A percentile compares a stretch with the other conserved stretches of the same genome.
Conservation (phyloP, 2,797 vertebrate genomes). For the Poecilia picta region DNA sequence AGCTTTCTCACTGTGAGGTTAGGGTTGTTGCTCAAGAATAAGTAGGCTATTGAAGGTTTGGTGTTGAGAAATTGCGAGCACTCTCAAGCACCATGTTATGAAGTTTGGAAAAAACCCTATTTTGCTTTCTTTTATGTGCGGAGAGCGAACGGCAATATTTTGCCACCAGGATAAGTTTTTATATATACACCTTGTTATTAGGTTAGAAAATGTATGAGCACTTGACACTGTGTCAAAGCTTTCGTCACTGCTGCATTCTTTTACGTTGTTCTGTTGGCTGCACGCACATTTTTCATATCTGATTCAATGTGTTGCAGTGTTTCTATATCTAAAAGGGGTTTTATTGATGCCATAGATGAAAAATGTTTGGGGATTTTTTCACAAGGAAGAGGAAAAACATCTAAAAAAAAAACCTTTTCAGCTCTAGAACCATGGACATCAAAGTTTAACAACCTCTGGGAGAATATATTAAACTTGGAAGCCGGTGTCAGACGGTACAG, state of each 20-base stretch:
- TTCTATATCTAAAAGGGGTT: conserved; percentile 20
- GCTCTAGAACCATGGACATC: conserved; percentile 33
- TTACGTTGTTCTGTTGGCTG: conserved; percentile 10
- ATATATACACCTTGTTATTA: neutral
- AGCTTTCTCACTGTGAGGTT: neutral
- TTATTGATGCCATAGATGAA: neutral
- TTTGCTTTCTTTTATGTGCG: conserved; percentile 19
- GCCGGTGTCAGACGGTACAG: neutral
- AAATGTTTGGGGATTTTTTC: conserved; percentile 20
- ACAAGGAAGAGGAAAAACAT: conserved; percentile 11
- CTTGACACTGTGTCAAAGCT: neutral
- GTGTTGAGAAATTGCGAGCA: too few relatives aligned
- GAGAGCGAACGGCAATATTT: conserved; percentile 22
- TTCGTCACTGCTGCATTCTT: neutral
- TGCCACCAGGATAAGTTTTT: conserved; percentile 26
- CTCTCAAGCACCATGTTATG: too few relatives aligned
- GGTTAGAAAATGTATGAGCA: conserved; percentile 12
- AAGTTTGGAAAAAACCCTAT: neutral
- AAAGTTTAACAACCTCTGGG: conserved; percentile 31
- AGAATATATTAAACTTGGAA: conserved; percentile 49
- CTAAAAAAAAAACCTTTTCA: conserved; percentile 20
- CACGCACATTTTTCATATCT: conserved; percentile 9
- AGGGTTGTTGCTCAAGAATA: neutral
- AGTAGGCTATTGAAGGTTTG: too few relatives aligned
- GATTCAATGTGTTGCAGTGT: conserved; percentile 14